A percentile compares a stretch with the other conserved stretches of the same genome.
Conservation (phyloP, 2,797 vertebrate species). For the Odontamblyopus rebecca region DNA sequence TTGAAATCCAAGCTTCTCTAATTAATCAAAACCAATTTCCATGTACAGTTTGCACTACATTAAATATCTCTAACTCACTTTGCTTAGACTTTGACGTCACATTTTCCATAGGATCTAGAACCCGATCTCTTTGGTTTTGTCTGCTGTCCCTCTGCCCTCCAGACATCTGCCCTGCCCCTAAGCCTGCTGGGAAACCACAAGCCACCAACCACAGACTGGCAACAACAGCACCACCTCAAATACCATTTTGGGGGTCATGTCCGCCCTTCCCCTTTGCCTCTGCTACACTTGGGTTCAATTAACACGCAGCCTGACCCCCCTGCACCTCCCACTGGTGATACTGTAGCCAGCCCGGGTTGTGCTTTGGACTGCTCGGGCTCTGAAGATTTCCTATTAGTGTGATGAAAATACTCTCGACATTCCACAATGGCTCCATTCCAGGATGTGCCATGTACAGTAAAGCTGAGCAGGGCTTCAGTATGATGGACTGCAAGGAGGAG, state of each 20-base stretch:
- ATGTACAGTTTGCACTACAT: conserved; percentile 38
- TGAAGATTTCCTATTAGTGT: conserved; percentile 60
- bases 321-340: conserved; percentile 40
- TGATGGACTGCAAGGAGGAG: conserved; percentile 57
- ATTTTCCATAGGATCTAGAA: conserved; percentile 43
- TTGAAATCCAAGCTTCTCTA: background rate
- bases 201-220: conserved; percentile 7
- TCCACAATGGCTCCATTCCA: conserved; percentile 63
- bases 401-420: conserved; percentile 54
- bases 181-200: conserved; percentile 35
- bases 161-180: conserved; percentile 35
- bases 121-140: conserved; percentile 49
- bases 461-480: conserved; percentile 48
- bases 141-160: conserved; percentile 30
- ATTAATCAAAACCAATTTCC: conserved; percentile 50
- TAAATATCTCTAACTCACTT: conserved; percentile 36
- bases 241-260: conserved; percentile 26
- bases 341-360: conserved; percentile 38
- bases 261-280: conserved; percentile 39
- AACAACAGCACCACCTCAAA: conserved; percentile 13
- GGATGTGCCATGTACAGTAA: conserved; percentile 63
- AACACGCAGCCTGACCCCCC: conserved; percentile 45
- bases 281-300: conserved; percentile 64
- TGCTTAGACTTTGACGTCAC: conserved; percentile 45
- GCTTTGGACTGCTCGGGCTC: conserved; percentile 38